These are phyloP conservation scores for Platanista minor DNA, from an alignment of 2,113 vertebrate genomes.

Conservation along the genomic window DNA sequence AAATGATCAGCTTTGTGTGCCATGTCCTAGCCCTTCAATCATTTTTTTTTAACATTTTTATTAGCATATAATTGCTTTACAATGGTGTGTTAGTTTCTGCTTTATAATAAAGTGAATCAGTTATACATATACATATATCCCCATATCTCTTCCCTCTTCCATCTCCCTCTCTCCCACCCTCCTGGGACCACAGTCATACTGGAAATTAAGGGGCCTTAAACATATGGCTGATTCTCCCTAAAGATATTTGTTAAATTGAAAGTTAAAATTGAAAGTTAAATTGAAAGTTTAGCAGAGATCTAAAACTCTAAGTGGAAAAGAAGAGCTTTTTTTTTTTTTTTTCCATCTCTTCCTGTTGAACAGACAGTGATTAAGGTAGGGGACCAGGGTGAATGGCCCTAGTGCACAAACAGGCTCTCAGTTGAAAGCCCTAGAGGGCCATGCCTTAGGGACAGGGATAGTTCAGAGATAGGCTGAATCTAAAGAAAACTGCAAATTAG, in stretches of 20 bases:
- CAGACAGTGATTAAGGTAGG: background rate
- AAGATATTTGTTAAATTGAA: background rate
- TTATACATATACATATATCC: no score
- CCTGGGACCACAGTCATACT: background rate
- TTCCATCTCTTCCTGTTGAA: rapidly evolving
- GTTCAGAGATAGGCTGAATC: background rate
- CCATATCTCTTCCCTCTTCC: no score
- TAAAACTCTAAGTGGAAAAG: background rate
- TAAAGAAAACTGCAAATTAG: background rate
- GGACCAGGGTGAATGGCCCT: rapidly evolving
- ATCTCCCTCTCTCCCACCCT: background rate
- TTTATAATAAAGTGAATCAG: no score
- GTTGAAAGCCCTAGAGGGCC: background rate
- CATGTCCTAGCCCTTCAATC: no score
- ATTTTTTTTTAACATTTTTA: no score
- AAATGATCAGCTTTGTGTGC: no score
- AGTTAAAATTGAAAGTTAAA: background rate
- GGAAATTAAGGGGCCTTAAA: background rate
- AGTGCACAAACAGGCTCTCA: background rate
- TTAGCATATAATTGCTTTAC: no score
- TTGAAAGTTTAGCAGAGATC: background rate
- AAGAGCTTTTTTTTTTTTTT: background rate
- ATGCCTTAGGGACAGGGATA: background rate
- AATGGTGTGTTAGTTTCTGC: no score
- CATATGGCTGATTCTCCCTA: background rate